phyloP scores from a whole-genome alignment of 2,797 vertebrate genomes.

The Columba guinea region DNA sequence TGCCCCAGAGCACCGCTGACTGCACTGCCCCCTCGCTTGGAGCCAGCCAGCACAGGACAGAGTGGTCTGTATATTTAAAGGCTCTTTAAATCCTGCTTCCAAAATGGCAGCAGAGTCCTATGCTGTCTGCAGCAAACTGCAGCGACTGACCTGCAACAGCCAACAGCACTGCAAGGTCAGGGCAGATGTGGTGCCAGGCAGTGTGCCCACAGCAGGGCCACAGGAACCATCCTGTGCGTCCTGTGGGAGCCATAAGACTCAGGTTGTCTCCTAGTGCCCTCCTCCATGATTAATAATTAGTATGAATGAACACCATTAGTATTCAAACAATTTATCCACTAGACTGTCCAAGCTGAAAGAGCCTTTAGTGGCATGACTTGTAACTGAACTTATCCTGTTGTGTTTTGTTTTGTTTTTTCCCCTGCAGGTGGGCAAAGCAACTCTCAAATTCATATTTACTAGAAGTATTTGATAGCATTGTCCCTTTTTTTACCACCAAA shows the following conservation, averaged over 20 bases:
- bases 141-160: not conserved
- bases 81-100: not conserved
- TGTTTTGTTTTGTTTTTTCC: not conserved
- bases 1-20: rapidly evolving
- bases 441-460: not conserved
- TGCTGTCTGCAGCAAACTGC: rapidly evolving
- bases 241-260: rapidly evolving
- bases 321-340: not conserved
- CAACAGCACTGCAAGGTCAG: no score
- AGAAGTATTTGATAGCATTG: not conserved
- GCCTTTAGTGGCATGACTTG: not conserved
- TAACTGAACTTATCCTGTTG: not conserved
- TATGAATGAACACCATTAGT: not conserved
- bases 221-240: rapidly evolving
- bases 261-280: not conserved
- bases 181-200: not conserved
- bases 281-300: not conserved
- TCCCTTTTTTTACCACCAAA: not conserved
- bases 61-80: not conserved
- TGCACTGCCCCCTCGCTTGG: rapidly evolving
- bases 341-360: not conserved
- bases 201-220: not conserved
- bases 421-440: not conserved
- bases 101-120: not conserved
- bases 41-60: rapidly evolving